Percentiles rank a stretch among this genome's conserved stretches.
Conservation (phyloP, 2,113 vertebrate genomes). For the Pseudopodoces humilis region DNA sequence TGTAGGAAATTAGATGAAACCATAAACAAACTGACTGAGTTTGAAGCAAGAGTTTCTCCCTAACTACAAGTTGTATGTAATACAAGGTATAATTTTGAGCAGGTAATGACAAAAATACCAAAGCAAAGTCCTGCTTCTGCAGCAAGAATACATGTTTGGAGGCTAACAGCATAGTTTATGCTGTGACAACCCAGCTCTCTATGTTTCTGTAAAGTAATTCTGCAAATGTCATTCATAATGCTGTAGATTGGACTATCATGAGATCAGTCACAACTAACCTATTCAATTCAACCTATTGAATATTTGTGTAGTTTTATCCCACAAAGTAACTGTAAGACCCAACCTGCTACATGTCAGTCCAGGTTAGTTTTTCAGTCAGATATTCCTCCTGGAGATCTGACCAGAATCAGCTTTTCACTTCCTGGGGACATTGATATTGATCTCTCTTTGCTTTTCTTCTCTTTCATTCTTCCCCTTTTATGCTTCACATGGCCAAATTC, state of each 20-base stretch:
- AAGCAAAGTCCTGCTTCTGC: background rate
- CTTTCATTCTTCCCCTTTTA: background rate
- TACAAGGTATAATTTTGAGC: background rate
- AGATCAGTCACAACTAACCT: slow-evolving; percentile 47
- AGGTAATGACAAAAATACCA: background rate
- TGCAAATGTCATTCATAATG: slow-evolving; percentile 15
- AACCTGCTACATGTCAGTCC: too few species aligned
- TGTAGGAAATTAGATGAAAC: background rate
- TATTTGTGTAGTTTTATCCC: too few species aligned
- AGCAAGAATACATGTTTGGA: background rate
- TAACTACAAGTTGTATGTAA: background rate
- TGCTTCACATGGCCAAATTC: background rate
- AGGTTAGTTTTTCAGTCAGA: too few species aligned
- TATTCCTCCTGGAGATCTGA: slow-evolving; percentile 47
- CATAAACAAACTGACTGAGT: background rate
- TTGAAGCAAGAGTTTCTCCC: background rate
- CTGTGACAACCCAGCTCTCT: background rate
- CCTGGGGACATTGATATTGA: background rate
- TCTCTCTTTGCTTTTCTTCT: background rate
- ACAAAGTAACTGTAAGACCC: too few species aligned
- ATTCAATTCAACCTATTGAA: background rate
- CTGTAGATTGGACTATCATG: background rate
- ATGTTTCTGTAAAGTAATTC: background rate
- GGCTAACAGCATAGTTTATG: background rate
- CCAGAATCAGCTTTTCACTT: slow-evolving; percentile 46